Base-by-base conservation (phyloP, 2,113 vertebrate genomes). In the Stegastes partitus region DNA sequence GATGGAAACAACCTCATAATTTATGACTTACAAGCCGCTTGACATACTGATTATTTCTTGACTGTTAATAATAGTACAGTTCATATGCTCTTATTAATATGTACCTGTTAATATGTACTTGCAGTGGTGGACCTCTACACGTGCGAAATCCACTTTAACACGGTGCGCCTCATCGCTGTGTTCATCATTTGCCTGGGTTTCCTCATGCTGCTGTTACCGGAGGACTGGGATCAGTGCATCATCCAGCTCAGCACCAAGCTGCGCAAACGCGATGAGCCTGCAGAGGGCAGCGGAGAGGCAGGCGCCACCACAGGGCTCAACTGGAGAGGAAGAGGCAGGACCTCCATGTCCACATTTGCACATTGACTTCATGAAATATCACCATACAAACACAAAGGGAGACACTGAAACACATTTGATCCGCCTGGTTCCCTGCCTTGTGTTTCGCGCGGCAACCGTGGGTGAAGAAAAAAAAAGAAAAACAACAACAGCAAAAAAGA, bases 141-240 rank as follows among this genome's bases (percentile, higher is more conserved):
- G 2, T 98, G 97, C 90, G 95, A 96, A 85, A 98, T 99, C 55
- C 84, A 95, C 89, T 99, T 99, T 95, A 99, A 98, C 77, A 96
- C 96, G 0, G 97, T 99, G 77, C 96, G 98, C 47, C 95, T 99
- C 86, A 97, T 98, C 0, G 97, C 98, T 53, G 95, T 98, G 79
- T 85, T 96, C 92, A 98, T 98, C 91, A 99, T 99, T 56, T 97
- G 97, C 91, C 93, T 98, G 94, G 98, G 97, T 65, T 99, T 99
- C 90, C 96, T 98, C 75, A 96, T 99, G 84, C 90, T 99, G 91
- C 96, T 99, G 69, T 86, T 99, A 83, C 98, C 98, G 0, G 97
- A 98, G 84, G 97, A 99, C 87, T 99, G 98, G 98, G 98, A 99
- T 23, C 95, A 96, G 88, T 97, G 96, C 92, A 86, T 98, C 83